Evolutionary conservation across 2,888 invertebrate genomes (phyloP), one percentile per base, ranked within the genome.

Genomic region (Aphodius sticticus): DNA sequence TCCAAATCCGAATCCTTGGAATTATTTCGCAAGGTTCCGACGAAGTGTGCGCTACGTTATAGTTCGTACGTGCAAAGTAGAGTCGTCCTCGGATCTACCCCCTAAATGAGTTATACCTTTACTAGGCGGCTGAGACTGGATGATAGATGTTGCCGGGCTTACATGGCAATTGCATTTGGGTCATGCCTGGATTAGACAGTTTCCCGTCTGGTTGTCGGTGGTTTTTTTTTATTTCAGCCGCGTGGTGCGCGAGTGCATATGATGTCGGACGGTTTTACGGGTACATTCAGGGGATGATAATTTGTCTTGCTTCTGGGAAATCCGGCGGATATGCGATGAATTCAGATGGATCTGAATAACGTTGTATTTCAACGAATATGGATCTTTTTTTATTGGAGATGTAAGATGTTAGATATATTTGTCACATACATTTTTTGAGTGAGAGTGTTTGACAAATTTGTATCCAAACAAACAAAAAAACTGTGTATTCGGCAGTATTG

Each of bases 81-180:
- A 74, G 6, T 7, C 36, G 26, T 74, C 37, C 26, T n/a, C 36
- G 36, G 74, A 74, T 37, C 74, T 74, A n/a, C 12, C 14, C 36
- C 36, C 37, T 74, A 74, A 74, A 74, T 74, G 74, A 74, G 37
- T 74, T 74, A 74, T 74, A 35, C 36, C 74, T 37, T 74, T 35
- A 14, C 74, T 74, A 35, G 9, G 16, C 37, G n/a, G 74, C 36
- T 35, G 74, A 81, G 82, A 78, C 76, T 74, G 70, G 84, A 83
- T 85, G 83, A 83, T 83, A 85, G 86, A 86, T 84, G 84, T 84
- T 84, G 84, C 26, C 82, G 81, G 83, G 85, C 85, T 86, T 87
- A 87, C 87, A 87, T 82, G 86, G 86, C 86, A 87, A 87, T 87
- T 86, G 87, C 87, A 87, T 87, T 87, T 87, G 86, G 87, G 87